Evolutionary conservation across 35 echinoderm and acorn worm genomes (phyloP).

Genomic region (Nesometra sesokonis): DNA sequence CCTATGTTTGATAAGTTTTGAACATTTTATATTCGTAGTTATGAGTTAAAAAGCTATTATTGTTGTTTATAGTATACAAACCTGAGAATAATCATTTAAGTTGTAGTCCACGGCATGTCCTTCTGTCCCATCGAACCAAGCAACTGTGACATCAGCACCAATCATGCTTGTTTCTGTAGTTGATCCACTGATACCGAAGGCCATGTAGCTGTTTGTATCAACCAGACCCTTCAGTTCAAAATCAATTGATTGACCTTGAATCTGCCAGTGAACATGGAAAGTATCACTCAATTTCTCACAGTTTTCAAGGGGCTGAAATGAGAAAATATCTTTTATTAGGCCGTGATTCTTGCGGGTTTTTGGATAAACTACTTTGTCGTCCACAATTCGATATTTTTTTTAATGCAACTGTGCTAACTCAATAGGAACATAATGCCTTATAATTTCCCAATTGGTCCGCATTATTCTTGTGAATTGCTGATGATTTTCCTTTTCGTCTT

Average conservation of each 20-base stretch:
- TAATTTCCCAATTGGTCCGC: too few relatives aligned
- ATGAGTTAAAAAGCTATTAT: background rate
- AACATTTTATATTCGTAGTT: background rate
- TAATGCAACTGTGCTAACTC: too few relatives aligned
- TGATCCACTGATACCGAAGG: constrained; percentile 76
- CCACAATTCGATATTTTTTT: too few relatives aligned
- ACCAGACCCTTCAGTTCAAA: constrained; percentile 28
- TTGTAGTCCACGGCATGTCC: background rate
- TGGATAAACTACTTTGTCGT: too few relatives aligned
- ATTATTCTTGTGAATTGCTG: too few relatives aligned
- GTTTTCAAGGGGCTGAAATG: too few relatives aligned
- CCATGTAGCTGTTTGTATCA: constrained; percentile 39
- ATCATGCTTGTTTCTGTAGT: constrained; percentile 32
- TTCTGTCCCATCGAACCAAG: background rate
- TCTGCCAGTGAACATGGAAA: constrained; percentile 36
- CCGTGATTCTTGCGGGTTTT: too few relatives aligned
- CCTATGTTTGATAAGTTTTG: background rate
- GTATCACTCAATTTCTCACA: constrained; percentile 30
- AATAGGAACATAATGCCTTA: too few relatives aligned
- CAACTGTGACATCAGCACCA: constrained; percentile 42
- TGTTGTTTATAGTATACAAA: background rate
- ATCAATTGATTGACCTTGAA: constrained; percentile 11
- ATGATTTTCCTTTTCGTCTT: too few relatives aligned
- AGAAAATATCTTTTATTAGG: too few relatives aligned
- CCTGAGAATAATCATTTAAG: background rate